Percentiles rank a stretch among this genome's conserved stretches.
phyloP scores from a whole-genome alignment of 2,113 vertebrate genomes.

The Regulus satrapa region DNA sequence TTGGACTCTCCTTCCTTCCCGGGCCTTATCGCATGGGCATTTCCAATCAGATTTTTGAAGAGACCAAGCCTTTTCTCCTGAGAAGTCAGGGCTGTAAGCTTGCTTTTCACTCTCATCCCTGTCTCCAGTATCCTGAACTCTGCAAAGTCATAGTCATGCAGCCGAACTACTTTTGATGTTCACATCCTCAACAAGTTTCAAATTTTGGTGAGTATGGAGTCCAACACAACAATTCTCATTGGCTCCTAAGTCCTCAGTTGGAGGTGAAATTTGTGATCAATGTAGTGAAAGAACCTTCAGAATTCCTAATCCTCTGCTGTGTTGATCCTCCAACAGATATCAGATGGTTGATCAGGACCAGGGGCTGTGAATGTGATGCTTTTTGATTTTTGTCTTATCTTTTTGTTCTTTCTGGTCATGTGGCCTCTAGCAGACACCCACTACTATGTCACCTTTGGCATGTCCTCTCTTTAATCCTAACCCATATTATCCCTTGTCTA shows the following conservation, averaged over 20 bases:
- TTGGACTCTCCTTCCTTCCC: neutral
- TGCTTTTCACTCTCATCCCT: neutral
- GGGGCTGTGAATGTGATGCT: rapidly evolving
- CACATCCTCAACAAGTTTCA: neutral
- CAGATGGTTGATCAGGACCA: neutral
- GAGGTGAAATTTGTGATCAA: neutral
- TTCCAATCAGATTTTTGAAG: neutral
- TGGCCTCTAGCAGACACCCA: neutral
- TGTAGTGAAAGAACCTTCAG: neutral
- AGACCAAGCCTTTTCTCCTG: neutral
- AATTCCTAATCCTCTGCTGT: neutral
- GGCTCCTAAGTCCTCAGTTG: neutral
- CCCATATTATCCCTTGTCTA: neutral
- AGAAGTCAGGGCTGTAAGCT: neutral
- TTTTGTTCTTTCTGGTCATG: neutral
- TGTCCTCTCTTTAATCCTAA: neutral
- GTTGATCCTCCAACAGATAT: neutral
- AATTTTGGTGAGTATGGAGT: neutral
- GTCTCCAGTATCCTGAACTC: neutral
- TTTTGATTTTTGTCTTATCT: neutral
- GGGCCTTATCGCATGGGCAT: neutral
- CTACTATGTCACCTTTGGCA: neutral
- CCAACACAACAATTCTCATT: neutral
- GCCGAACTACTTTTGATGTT: neutral
- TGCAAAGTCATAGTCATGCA: neutral